Percentiles rank a stretch among this genome's conserved stretches.
Conservation (phyloP, 2,113 vertebrate species). For the Anser cygnoides region DNA sequence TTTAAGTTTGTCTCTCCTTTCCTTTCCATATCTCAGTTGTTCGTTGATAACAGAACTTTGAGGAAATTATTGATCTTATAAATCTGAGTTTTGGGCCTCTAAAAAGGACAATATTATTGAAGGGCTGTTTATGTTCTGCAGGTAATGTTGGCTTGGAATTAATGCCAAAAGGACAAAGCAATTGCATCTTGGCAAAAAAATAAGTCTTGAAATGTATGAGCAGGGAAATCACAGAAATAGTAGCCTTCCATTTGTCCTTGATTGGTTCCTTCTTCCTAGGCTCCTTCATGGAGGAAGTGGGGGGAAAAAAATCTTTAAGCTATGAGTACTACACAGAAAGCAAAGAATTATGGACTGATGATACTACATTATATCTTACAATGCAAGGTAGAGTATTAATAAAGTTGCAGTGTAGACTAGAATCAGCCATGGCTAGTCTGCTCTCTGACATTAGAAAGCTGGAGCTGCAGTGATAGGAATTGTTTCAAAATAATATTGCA, state of each 20-base stretch:
- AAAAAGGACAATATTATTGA: background rate
- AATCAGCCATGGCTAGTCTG: background rate
- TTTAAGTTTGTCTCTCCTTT: background rate
- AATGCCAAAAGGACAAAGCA: background rate
- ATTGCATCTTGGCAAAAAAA: background rate
- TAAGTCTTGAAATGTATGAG: background rate
- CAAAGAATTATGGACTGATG: background rate
- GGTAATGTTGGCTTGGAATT: background rate
- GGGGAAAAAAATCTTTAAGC: background rate
- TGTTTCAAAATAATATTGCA: background rate
- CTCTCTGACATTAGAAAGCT: background rate
- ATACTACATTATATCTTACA: background rate
- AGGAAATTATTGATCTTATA: background rate
- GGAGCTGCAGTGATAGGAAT: background rate
- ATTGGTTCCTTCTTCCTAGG: background rate
- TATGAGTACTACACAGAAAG: background rate
- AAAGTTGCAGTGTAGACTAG: background rate
- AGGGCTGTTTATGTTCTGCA: background rate
- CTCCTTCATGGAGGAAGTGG: background rate
- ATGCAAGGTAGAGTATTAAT: background rate
- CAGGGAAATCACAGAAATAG: background rate
- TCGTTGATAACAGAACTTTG: background rate
- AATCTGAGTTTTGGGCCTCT: fast-evolving
- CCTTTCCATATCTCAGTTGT: fast-evolving
- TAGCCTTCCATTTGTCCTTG: background rate